Evolutionary conservation across 2,113 vertebrate genomes (phyloP).

Genomic region (Pachyramphus minor): DNA sequence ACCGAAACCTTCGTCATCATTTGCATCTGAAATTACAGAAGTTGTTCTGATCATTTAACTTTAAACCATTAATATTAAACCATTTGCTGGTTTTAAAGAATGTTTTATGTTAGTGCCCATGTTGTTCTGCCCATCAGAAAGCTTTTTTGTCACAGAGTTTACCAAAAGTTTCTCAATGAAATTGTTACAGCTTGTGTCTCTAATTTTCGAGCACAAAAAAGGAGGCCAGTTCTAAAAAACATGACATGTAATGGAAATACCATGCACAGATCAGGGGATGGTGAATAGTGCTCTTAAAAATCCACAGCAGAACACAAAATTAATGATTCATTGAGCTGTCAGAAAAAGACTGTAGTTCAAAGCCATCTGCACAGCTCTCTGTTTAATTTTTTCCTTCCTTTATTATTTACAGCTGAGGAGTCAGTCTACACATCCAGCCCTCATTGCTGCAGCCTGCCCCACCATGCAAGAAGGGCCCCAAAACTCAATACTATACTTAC

Average conservation of each 20-base stretch:
- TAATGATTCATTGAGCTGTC: neutral
- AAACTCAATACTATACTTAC: neutral
- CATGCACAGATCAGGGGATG: neutral
- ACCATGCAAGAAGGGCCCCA: neutral
- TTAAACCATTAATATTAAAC: too few species aligned
- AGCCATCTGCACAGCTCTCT: neutral
- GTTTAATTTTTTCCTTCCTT: neutral
- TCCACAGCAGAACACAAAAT: neutral
- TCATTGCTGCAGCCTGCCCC: neutral
- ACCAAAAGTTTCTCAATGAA: neutral
- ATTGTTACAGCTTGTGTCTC: neutral
- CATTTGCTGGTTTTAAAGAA: neutral
- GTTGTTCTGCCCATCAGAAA: neutral
- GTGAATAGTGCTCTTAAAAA: neutral
- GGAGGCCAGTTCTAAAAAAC: neutral
- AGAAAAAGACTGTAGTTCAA: neutral
- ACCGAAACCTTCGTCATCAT: slow-evolving; percentile 82
- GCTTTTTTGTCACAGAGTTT: neutral
- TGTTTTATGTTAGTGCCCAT: neutral
- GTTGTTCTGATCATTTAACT: neutral
- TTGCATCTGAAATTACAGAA: slow-evolving; percentile 79
- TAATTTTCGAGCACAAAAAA: neutral
- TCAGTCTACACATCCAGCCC: neutral
- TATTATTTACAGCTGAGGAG: neutral
- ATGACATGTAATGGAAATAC: neutral